phyloP scores from a whole-genome alignment of 1,140 invertebrate species.

The Bradysia coprophila region DNA sequence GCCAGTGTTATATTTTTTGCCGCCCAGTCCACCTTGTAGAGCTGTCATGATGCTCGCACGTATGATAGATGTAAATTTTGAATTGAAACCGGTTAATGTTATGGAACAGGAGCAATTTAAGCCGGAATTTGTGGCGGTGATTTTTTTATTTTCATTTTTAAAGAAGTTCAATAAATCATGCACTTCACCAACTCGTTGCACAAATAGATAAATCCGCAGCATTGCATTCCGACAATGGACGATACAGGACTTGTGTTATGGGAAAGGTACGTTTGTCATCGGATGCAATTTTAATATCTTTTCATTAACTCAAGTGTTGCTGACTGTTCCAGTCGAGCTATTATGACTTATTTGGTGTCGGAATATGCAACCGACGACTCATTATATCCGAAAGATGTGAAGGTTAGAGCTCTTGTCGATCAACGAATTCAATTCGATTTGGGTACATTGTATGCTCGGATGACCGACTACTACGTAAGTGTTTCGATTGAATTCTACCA shows the following conservation, averaged over 20 bases:
- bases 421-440: slow-evolving; percentile 52
- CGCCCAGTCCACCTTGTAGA: slow-evolving; percentile 30
- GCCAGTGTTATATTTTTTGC: slow-evolving; percentile 37
- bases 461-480: slow-evolving; percentile 29
- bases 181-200: neutral
- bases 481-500: no score
- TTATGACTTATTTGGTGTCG: slow-evolving; percentile 46
- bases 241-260: slow-evolving; percentile 41
- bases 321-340: slow-evolving; percentile 49
- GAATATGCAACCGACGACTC: slow-evolving; percentile 43
- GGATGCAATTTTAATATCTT: neutral
- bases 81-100: slow-evolving; percentile 30
- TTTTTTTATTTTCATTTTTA: slow-evolving; percentile 4
- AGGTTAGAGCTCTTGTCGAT: slow-evolving; percentile 45
- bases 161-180: neutral
- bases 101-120: slow-evolving; percentile 29
- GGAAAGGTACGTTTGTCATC: slow-evolving; percentile 27
- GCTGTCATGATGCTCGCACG: slow-evolving; percentile 30
- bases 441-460: slow-evolving; percentile 37
- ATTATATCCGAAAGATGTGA: slow-evolving; percentile 47
- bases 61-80: slow-evolving; percentile 29
- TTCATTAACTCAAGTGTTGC: no score
- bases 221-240: slow-evolving; percentile 46
- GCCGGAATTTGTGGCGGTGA: slow-evolving; percentile 27
- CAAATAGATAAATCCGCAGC: slow-evolving; percentile 38